Conservation (phyloP, 2,888 invertebrate genomes). For the Caradrina clavipalpis region DNA sequence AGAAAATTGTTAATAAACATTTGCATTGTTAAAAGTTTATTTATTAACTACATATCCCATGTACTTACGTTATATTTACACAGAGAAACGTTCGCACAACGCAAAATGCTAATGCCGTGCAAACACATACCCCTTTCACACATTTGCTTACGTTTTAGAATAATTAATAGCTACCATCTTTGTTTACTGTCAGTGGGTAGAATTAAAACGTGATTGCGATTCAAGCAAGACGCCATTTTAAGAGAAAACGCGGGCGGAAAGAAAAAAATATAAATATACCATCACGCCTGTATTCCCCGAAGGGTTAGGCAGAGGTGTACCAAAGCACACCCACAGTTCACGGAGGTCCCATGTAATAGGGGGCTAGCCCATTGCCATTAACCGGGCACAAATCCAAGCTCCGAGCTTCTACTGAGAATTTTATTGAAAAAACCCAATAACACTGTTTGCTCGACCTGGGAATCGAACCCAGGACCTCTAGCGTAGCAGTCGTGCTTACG, state of each 20-base stretch:
- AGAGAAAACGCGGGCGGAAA: background rate
- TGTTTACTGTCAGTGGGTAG: conserved; percentile 47
- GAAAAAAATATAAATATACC: no score
- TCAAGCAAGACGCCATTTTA: background rate
- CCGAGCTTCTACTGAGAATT: no score
- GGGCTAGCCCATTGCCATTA: no score
- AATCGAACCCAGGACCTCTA: no score
- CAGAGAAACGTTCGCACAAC: conserved; percentile 37
- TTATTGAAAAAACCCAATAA: no score
- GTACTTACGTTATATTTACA: conserved; percentile 30
- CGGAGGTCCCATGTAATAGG: no score
- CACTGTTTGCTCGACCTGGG: no score
- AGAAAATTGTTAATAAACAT: conserved; percentile 5
- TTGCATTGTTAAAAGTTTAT: background rate
- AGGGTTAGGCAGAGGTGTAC: no score
- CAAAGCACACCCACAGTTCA: no score
- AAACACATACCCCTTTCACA: conserved; percentile 57
- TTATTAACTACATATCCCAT: conserved; percentile 28
- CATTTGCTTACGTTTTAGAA: conserved; percentile 59
- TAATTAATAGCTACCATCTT: conserved; percentile 63
- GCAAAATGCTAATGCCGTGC: conserved; percentile 57
- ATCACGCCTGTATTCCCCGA: no score
- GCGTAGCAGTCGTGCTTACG: no score
- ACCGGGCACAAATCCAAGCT: no score
- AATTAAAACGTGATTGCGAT: conserved; percentile 43